Evolutionary conservation across 2,888 invertebrate species (phyloP).

Genomic region (Eupelmus urozonus): DNA sequence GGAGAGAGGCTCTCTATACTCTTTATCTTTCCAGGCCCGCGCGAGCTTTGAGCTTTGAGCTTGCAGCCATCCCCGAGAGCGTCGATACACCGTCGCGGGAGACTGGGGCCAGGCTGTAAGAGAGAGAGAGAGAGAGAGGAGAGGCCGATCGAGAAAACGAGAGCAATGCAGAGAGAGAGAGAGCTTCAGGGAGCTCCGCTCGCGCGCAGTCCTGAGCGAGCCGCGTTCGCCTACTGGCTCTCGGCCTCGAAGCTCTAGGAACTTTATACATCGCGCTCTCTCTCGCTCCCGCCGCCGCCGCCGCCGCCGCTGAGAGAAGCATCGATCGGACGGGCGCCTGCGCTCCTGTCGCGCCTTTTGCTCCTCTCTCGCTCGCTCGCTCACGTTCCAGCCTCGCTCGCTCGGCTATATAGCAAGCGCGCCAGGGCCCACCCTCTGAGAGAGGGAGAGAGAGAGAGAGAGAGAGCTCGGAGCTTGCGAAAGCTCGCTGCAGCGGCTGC

Average conservation of each 20-base stretch:
- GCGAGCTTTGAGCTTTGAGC: too few species aligned
- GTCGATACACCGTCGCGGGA: background rate
- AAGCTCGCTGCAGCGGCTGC: too few species aligned
- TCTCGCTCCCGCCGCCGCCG: too few species aligned
- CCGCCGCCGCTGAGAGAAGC: constrained; percentile 70
- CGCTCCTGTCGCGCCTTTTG: constrained; percentile 63
- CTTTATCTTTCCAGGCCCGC: too few species aligned
- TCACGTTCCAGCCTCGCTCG: background rate
- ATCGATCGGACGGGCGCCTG: constrained; percentile 77
- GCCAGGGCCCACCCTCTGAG: too few species aligned
- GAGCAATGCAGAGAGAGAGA: too few species aligned
- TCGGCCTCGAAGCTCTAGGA: constrained; percentile 72
- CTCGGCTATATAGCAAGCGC: too few species aligned
- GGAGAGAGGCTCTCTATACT: too few species aligned
- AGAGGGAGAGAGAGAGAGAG: too few species aligned
- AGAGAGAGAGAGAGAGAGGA: background rate
- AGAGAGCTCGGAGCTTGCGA: too few species aligned
- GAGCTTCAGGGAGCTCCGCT: too few species aligned
- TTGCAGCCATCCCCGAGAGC: background rate
- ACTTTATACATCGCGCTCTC: too few species aligned
- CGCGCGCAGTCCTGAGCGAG: constrained; percentile 1
- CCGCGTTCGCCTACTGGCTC: constrained; percentile 72
- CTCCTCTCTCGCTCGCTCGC: background rate
- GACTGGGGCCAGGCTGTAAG: background rate
- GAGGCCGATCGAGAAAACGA: background rate